These are phyloP conservation scores for Pseudeuparius sepicola DNA, from an alignment of 2,888 invertebrate genomes.

Conservation along the genomic window DNA sequence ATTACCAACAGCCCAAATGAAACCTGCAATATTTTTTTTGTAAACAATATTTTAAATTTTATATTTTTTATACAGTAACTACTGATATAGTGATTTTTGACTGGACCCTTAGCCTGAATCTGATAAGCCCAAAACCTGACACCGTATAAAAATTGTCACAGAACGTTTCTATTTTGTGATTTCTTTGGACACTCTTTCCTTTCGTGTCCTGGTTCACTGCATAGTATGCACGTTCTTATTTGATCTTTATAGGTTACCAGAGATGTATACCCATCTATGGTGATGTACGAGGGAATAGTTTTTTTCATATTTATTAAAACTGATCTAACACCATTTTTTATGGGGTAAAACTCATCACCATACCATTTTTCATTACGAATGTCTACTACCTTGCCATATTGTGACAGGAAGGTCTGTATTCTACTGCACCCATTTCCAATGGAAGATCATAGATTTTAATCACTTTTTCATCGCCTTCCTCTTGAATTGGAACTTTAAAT, in stretches of 20 bases:
- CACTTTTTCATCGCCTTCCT: slow-evolving; percentile 1
- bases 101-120: too few species aligned
- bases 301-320: background rate
- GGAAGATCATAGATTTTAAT: slow-evolving; percentile 4
- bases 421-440: background rate
- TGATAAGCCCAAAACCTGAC: too few species aligned
- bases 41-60: too few species aligned
- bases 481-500: background rate
- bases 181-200: slow-evolving; percentile 1
- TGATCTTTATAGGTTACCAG: slow-evolving; percentile 2
- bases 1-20: too few species aligned
- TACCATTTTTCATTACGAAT: background rate
- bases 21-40: too few species aligned
- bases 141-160: too few species aligned
- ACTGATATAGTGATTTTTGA: too few species aligned
- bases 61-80: too few species aligned
- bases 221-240: slow-evolving; percentile 1
- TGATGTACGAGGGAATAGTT: background rate
- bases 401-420: background rate
- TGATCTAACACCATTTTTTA: slow-evolving; percentile 1
- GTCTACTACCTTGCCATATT: background rate
- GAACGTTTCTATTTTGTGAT: too few species aligned
- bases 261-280: slow-evolving; percentile 1
- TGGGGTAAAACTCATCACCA: background rate
- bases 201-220: slow-evolving; percentile 1